A percentile compares a stretch with the other conserved stretches of the same genome.
These are phyloP conservation scores for Pogonognathellus flavescens DNA, from an alignment of 1,140 invertebrate genomes.

Conservation along the genomic window DNA sequence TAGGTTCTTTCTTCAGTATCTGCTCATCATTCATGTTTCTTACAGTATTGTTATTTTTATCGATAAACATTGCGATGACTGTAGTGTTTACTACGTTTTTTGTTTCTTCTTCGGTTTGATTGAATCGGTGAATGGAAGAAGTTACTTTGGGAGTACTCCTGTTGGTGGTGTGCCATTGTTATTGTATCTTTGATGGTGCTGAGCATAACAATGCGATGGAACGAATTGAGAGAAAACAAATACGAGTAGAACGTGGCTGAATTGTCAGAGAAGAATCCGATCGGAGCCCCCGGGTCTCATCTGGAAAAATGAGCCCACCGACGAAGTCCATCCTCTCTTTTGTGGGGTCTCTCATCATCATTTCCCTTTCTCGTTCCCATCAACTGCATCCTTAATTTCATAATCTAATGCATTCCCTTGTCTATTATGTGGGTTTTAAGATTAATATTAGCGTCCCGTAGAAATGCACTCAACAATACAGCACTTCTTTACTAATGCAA, in stretches of 20 bases:
- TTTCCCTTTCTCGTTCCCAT: slow-evolving; percentile 49
- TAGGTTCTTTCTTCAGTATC: slow-evolving; percentile 9
- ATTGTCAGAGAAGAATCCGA: slow-evolving; percentile 57
- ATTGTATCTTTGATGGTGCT: neutral
- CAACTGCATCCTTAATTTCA: slow-evolving; percentile 42
- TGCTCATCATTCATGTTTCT: slow-evolving; percentile 26
- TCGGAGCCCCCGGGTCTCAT: slow-evolving; percentile 49
- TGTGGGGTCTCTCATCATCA: slow-evolving; percentile 61
- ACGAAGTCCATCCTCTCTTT: slow-evolving; percentile 59
- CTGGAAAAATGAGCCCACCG: slow-evolving; percentile 65
- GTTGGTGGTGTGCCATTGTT: neutral
- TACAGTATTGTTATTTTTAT: neutral
- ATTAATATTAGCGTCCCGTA: neutral
- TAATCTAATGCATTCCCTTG: slow-evolving; percentile 28
- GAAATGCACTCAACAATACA: slow-evolving; percentile 4
- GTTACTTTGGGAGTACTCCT: neutral
- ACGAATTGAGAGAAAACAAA: slow-evolving; percentile 10
- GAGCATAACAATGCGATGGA: neutral
- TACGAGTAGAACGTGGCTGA: slow-evolving; percentile 38
- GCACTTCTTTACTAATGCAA: neutral
- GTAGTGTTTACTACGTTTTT: neutral
- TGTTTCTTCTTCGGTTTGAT: neutral
- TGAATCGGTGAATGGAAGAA: neutral
- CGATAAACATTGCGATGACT: neutral
- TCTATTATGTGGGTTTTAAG: slow-evolving; percentile 15